Conservation (phyloP, 2,888 invertebrate genomes). For the Mamestra brassicae region DNA sequence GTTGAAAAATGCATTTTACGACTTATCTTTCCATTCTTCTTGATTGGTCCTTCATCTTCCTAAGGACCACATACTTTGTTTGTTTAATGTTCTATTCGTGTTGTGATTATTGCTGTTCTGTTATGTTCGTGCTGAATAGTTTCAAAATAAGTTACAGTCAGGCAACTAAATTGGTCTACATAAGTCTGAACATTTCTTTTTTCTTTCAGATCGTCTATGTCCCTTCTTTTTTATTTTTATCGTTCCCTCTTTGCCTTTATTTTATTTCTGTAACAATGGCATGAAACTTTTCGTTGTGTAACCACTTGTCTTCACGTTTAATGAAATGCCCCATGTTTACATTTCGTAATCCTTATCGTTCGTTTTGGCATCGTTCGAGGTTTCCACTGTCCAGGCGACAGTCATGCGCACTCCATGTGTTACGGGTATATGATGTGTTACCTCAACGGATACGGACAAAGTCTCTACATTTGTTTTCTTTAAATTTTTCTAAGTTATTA, state of each 20-base stretch:
- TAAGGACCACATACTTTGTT: not conserved
- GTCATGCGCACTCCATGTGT: conserved; percentile 37
- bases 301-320: not conserved
- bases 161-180: not conserved
- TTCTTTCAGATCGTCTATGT: not conserved
- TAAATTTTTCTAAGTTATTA: no score
- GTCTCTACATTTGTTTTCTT: not conserved
- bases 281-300: not conserved
- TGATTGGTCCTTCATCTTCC: not conserved
- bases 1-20: not conserved
- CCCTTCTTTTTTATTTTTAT: not conserved
- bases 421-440: no score
- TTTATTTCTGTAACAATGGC: not conserved
- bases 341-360: conserved; percentile 41
- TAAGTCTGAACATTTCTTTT: not conserved
- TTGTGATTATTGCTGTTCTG: not conserved
- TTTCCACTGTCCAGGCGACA: conserved; percentile 3
- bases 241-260: not conserved
- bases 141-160: not conserved
- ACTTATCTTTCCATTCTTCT: not conserved
- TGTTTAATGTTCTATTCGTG: not conserved
- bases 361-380: not conserved
- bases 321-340: conserved; percentile 18
- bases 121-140: not conserved
- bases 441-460: conserved; percentile 26